phyloP scores from a whole-genome alignment of 1,140 invertebrate genomes.

The Lineus longissimus region DNA sequence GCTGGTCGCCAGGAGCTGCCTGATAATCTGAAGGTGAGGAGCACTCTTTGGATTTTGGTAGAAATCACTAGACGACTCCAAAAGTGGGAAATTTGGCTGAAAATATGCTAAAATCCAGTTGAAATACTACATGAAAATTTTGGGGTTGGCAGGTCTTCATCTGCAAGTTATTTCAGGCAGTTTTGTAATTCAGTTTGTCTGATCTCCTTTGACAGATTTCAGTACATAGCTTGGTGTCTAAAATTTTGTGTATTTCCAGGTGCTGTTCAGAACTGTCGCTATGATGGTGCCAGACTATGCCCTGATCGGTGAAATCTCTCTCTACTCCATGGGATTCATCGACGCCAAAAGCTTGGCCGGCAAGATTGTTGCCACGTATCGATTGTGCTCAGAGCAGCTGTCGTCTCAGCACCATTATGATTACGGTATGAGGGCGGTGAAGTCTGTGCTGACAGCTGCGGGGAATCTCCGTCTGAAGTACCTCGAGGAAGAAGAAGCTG shows the following conservation, averaged over 20 bases:
- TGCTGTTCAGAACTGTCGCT: conserved; percentile 53
- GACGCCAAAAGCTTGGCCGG: conserved; percentile 53
- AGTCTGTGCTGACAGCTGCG: conserved; percentile 55
- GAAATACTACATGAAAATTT: neutral
- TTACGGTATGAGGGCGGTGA: conserved; percentile 56
- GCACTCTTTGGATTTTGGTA: too few relatives aligned
- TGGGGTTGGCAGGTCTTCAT: neutral
- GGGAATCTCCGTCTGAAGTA: conserved; percentile 55
- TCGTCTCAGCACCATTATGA: conserved; percentile 57
- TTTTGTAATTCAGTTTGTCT: too few relatives aligned
- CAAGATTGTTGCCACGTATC: conserved; percentile 56
- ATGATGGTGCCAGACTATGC: conserved; percentile 57
- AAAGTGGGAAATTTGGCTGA: too few relatives aligned
- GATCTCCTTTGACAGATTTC: too few relatives aligned
- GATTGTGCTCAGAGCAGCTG: conserved; percentile 55
- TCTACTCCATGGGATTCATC: conserved; percentile 55
- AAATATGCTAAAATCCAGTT: too few relatives aligned
- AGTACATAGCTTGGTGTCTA: too few relatives aligned
- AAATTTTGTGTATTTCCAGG: conserved; percentile 27
- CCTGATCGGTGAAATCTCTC: conserved; percentile 53
- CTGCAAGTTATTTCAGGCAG: too few relatives aligned
- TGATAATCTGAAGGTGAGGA: conserved; percentile 51
- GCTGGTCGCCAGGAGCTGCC: conserved; percentile 54
- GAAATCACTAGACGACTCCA: too few relatives aligned
- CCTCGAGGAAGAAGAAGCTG: conserved; percentile 49